A percentile compares a stretch with the other conserved stretches of the same genome.
Conservation (phyloP, 2,797 vertebrate species). For the Rhinichthys osculus region DNA sequence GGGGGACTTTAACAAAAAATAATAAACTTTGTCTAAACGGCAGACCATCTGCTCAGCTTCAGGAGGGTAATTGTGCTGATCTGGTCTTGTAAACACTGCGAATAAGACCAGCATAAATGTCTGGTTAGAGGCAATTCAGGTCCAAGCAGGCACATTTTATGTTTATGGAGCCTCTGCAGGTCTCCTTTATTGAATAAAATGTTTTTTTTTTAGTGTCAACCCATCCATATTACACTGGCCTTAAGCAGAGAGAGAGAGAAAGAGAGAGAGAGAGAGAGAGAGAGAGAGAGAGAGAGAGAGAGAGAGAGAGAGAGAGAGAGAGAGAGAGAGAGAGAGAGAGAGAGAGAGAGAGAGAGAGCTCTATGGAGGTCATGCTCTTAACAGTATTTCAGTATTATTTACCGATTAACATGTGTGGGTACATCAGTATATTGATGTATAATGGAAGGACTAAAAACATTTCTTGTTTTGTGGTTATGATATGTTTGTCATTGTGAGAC, state of each 20-base stretch:
- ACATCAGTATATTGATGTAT: background rate
- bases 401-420: background rate
- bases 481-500: background rate
- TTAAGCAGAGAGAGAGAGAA: conserved; percentile 40
- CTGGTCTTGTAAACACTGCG: conserved; percentile 42
- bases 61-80: conserved; percentile 47
- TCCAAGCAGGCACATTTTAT: conserved; percentile 50
- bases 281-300: no score
- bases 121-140: conserved; percentile 52
- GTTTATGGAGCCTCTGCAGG: conserved; percentile 54
- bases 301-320: no score
- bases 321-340: no score
- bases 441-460: background rate
- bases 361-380: background rate
- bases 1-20: conserved; percentile 18
- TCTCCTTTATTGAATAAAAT: conserved; percentile 59
- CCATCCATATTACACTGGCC: conserved; percentile 34
- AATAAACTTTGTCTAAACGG: conserved; percentile 22
- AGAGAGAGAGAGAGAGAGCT: no score
- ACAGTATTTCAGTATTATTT: background rate
- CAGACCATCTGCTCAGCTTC: conserved; percentile 37
- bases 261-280: no score
- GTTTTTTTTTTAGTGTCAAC: conserved; percentile 58
- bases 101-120: conserved; percentile 45
- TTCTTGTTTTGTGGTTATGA: no score